Evolutionary conservation across 1,140 invertebrate genomes (phyloP).

Genomic region (Polyergus mexicanus): DNA sequence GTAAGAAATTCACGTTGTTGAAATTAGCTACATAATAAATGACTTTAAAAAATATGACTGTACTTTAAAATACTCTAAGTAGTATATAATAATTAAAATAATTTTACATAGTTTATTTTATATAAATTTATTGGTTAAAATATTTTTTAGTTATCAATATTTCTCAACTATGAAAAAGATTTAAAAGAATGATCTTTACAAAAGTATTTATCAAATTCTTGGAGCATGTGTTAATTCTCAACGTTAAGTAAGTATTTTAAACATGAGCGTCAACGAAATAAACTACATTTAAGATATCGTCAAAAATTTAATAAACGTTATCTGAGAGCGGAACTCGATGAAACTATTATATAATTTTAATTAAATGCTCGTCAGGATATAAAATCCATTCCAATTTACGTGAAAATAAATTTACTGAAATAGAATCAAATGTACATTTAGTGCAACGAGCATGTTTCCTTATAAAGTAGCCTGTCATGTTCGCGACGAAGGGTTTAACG

Average conservation of each 20-base stretch:
- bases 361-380: conserved; percentile 19
- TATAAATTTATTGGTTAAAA: not conserved
- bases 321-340: not conserved
- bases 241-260: conserved; percentile 9
- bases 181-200: conserved; percentile 3
- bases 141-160: not conserved
- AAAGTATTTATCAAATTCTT: conserved; percentile 4
- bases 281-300: conserved; percentile 31
- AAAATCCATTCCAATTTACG: not conserved
- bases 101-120: conserved; percentile 1
- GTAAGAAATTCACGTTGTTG: conserved; percentile 7
- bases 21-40: not conserved
- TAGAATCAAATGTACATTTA: not conserved
- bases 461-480: not conserved
- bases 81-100: not conserved
- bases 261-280: not conserved
- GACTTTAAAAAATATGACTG: not conserved
- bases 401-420: conserved; percentile 9
- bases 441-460: not conserved
- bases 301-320: conserved; percentile 42
- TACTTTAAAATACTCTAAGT: not conserved
- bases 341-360: not conserved
- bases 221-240: not conserved
- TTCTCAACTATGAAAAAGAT: not conserved
- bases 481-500: not conserved